phyloP scores from a whole-genome alignment of 2,888 invertebrate species.

The Hypomecis atomaria region DNA sequence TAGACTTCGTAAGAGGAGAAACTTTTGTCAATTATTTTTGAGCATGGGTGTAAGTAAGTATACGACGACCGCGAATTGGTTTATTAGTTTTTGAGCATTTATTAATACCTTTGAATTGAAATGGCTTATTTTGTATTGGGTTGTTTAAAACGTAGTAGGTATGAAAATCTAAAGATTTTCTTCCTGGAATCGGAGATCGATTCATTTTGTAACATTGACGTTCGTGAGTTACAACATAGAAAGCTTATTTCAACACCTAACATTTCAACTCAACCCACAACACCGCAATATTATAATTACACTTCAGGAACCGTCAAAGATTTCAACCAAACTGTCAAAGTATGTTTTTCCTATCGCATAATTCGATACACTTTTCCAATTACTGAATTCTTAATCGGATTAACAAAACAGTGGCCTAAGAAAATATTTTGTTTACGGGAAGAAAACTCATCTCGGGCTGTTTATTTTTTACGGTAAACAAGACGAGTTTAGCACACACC shows the following conservation, averaged over 20 bases:
- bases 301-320: not conserved
- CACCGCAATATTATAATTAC: too few relatives aligned
- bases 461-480: constrained; percentile 46
- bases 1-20: too few relatives aligned
- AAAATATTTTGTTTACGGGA: constrained; percentile 38
- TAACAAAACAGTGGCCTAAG: constrained; percentile 32
- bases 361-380: constrained; percentile 17
- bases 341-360: constrained; percentile 3
- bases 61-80: too few relatives aligned
- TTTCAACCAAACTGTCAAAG: not conserved
- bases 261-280: constrained; percentile 7
- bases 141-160: too few relatives aligned
- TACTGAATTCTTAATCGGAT: constrained; percentile 24
- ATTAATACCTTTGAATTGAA: too few relatives aligned
- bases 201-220: not conserved
- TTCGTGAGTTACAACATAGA: constrained; percentile 12
- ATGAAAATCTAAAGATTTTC: too few relatives aligned
- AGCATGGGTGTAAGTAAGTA: too few relatives aligned
- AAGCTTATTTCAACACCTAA: constrained; percentile 15
- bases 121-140: too few relatives aligned
- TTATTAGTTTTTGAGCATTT: too few relatives aligned
- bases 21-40: too few relatives aligned
- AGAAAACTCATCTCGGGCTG: constrained; percentile 34
- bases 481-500: constrained; percentile 21
- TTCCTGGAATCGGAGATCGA: too few relatives aligned